Evolutionary conservation across 2,113 vertebrate species (phyloP), one percentile per base, ranked within the genome.

Genomic region (Otis tarda): DNA sequence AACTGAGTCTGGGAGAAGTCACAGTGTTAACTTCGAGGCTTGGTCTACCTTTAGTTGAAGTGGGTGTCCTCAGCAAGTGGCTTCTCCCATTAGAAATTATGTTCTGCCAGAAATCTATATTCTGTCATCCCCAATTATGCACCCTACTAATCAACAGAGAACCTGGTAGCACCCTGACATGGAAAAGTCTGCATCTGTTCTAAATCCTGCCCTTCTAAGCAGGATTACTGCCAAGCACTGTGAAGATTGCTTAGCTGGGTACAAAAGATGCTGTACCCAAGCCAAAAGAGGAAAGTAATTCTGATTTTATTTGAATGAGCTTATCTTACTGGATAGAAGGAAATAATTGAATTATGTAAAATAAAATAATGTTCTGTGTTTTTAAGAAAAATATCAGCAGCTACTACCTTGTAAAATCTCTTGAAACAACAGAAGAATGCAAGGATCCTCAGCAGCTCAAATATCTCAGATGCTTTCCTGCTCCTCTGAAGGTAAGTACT

Each of bases 211-310:
- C 97, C 95, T 97, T 78, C 95, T 79, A 95, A 96, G 93, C 86
- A 96, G 96, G 83, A 97, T 95, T 91, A 63, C 89, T 93, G 97
- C 97, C 97, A 97, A 96, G 80, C 45, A 68, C 96, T 89, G 76
- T 60, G 69, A 95, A 97, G 97, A 97, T 97, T 97, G 95, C 97
- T 98, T 98, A 97, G 97, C 97, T 98, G 97, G 97, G 97, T 98
- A 98, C 97, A 97, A 98, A 97, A 98, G 97, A 97, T 93, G 83
- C 95, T 97, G 95, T 97, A 97, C 69, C 63, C 57, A 52, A 89
- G 96, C 96, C 97, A 94, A 88, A 96, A 92, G 35, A 86, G 69
- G 88, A 63, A 97, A 96, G 77, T 64, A 94, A 90, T 81, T 80
- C 73, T 94, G 91, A 75, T 97, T 95, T 96, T 87, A 88, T 91